Percentiles rank a stretch among this genome's conserved stretches.
Conservation (phyloP, 2,113 vertebrate genomes). For the Morone saxatilis region DNA sequence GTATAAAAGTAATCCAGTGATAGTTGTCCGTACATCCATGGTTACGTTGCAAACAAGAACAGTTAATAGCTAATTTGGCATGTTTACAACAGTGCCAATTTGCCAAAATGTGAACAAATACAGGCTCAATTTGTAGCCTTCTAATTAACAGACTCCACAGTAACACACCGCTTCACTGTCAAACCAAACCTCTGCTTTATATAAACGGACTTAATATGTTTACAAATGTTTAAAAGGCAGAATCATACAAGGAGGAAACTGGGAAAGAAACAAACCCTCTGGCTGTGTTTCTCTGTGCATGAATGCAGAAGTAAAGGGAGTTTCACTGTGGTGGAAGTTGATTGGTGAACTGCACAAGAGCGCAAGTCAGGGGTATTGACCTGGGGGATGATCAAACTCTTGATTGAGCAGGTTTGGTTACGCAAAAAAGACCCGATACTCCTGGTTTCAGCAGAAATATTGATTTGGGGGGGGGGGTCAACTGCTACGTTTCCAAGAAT, state of each 20-base stretch:
- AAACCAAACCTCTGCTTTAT: neutral
- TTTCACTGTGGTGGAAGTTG: slow-evolving; percentile 60
- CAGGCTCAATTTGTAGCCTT: neutral
- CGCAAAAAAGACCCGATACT: slow-evolving; percentile 54
- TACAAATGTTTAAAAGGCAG: neutral
- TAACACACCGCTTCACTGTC: neutral
- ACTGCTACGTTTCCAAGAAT: slow-evolving; percentile 62
- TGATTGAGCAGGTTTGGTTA: slow-evolving; percentile 59
- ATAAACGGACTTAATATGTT: neutral
- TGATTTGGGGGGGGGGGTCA: slow-evolving; percentile 43
- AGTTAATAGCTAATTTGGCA: neutral
- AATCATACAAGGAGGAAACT: neutral
- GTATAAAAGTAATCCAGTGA: neutral
- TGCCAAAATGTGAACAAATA: neutral
- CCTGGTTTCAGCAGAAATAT: slow-evolving; percentile 66
- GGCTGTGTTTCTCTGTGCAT: slow-evolving; percentile 10
- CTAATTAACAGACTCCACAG: neutral
- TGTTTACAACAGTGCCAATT: neutral
- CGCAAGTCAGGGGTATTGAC: slow-evolving; percentile 71
- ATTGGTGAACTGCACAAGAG: slow-evolving; percentile 73
- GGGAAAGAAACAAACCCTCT: neutral
- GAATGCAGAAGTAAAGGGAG: slow-evolving; percentile 67
- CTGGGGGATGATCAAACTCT: slow-evolving; percentile 72
- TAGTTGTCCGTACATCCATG: neutral
- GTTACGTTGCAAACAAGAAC: neutral